phyloP scores from a whole-genome alignment of 2,888 invertebrate species.

The Drosophila falleni region DNA sequence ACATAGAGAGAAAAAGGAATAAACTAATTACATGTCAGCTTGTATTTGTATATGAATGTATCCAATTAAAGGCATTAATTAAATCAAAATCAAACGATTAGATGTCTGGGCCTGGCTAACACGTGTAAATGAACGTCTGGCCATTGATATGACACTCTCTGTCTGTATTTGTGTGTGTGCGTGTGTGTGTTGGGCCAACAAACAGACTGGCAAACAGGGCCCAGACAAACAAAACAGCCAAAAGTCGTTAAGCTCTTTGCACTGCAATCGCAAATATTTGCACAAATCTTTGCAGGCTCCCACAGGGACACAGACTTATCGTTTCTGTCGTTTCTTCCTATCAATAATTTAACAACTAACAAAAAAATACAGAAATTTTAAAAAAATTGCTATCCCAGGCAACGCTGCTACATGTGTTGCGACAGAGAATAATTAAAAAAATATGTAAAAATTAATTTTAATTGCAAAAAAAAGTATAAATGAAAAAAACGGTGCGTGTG shows the following conservation, averaged over 20 bases:
- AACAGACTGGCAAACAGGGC: slow-evolving; percentile 45
- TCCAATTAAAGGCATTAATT: slow-evolving; percentile 66
- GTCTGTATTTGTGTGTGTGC: slow-evolving; percentile 2
- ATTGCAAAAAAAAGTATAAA: slow-evolving; percentile 58
- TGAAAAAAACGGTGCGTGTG: slow-evolving; percentile 67
- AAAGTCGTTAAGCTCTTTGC: slow-evolving; percentile 63
- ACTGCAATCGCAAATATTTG: slow-evolving; percentile 63
- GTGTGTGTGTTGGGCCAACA: slow-evolving; percentile 25
- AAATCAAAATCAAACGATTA: slow-evolving; percentile 72
- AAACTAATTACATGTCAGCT: slow-evolving; percentile 62
- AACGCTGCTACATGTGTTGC: not conserved
- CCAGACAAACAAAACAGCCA: slow-evolving; percentile 55
- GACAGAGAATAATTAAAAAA: slow-evolving; percentile 17
- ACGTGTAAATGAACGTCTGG: slow-evolving; percentile 53
- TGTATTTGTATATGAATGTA: slow-evolving; percentile 2
- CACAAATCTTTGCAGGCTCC: slow-evolving; percentile 46
- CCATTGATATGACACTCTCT: slow-evolving; percentile 28
- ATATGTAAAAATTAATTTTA: slow-evolving; percentile 46
- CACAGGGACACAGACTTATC: slow-evolving; percentile 26
- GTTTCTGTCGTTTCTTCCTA: slow-evolving; percentile 20
- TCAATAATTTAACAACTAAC: slow-evolving; percentile 49
- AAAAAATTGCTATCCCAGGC: slow-evolving; percentile 5
- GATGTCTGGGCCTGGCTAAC: slow-evolving; percentile 49
- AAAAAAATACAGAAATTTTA: slow-evolving; percentile 9
- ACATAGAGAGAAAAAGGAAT: not conserved